phyloP scores from a whole-genome alignment of 2,113 vertebrate genomes.

The Psittacus erithacus region DNA sequence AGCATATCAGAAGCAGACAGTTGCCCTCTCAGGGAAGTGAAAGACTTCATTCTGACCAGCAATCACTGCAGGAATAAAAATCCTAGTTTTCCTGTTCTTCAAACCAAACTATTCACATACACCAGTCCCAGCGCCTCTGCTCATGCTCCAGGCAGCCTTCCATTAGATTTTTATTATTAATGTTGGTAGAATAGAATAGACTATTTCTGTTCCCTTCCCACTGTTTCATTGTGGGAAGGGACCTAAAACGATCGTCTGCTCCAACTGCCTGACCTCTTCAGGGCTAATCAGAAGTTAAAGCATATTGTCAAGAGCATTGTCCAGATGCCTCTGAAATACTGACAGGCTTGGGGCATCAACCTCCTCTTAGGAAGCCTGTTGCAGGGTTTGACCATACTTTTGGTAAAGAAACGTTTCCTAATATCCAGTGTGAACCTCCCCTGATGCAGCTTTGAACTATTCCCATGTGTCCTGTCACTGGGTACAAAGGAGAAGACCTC shows the following conservation, averaged over 20 bases:
- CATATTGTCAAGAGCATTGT: neutral
- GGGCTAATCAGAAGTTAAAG: neutral
- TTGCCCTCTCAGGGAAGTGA: neutral
- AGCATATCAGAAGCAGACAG: neutral
- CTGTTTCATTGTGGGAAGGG: neutral
- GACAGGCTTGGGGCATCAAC: neutral
- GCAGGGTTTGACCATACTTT: neutral
- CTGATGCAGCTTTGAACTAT: neutral
- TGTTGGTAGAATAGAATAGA: neutral
- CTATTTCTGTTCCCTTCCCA: neutral
- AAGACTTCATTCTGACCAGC: neutral
- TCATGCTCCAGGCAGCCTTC: neutral
- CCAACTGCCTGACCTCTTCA: neutral
- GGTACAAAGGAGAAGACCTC: neutral
- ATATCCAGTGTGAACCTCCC: neutral
- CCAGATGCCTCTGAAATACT: neutral
- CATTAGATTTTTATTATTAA: neutral
- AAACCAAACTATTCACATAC: neutral
- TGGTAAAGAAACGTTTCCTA: neutral
- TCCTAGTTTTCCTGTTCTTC: neutral
- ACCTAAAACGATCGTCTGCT: neutral
- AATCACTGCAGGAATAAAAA: neutral
- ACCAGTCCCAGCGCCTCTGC: neutral
- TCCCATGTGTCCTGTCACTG: accelerated
- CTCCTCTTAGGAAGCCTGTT: neutral